phyloP scores from a whole-genome alignment of 2,888 invertebrate genomes.

The Watsonalla cultraria region DNA sequence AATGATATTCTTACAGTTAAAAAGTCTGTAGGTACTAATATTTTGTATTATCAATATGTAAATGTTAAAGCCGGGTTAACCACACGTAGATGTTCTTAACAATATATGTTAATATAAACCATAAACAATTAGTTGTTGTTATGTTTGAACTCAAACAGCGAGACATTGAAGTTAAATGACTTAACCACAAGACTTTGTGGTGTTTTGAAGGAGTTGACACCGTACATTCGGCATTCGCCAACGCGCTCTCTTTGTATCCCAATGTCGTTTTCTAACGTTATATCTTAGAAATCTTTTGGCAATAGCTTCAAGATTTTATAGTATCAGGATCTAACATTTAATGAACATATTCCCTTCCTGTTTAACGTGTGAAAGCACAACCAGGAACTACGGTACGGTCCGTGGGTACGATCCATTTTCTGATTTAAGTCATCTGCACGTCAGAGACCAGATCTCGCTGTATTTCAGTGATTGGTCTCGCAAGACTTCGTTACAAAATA shows the following conservation, averaged over 20 bases:
- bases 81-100: slow-evolving; percentile 29
- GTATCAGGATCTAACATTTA: background rate
- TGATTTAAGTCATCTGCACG: no score
- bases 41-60: background rate
- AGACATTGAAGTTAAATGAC: background rate
- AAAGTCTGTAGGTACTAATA: background rate
- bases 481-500: no score
- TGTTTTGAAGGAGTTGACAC: background rate
- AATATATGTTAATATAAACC: slow-evolving; percentile 41
- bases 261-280: no score
- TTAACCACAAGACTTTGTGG: background rate
- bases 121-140: slow-evolving; percentile 19
- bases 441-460: no score
- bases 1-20: background rate
- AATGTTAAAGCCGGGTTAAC: background rate
- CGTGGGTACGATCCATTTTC: no score
- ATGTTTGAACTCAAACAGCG: background rate
- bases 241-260: no score
- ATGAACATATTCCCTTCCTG: background rate
- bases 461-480: no score
- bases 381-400: background rate
- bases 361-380: background rate
- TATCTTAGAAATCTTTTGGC: no score
- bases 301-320: no score
- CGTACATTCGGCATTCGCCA: no score